phyloP scores from a whole-genome alignment of 2,113 vertebrate species.

The Periophthalmus modestus region DNA sequence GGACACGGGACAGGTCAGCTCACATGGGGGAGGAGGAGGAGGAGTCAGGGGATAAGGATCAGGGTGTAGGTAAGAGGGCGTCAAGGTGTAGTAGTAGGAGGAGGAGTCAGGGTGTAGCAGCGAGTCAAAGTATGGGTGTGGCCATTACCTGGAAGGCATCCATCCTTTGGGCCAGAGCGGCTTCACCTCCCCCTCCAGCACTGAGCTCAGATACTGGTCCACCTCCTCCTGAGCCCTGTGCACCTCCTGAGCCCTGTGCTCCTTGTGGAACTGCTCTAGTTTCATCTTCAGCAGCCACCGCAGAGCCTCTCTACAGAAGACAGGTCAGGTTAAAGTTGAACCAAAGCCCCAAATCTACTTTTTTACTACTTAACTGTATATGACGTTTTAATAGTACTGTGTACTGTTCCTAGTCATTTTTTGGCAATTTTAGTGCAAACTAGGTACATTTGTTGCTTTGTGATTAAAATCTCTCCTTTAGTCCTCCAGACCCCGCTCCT shows the following conservation, averaged over 20 bases:
- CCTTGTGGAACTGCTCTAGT: slow-evolving; percentile 80
- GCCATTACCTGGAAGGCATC: slow-evolving; percentile 91
- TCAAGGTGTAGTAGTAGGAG: no score
- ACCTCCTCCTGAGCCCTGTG: slow-evolving; percentile 65
- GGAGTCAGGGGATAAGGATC: neutral
- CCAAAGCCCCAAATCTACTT: no score
- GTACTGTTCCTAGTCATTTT: no score
- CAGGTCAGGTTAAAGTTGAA: neutral
- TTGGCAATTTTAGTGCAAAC: no score
- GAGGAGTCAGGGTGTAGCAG: no score
- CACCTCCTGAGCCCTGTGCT: slow-evolving; percentile 74
- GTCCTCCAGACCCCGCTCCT: no score
- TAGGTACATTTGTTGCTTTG: no score
- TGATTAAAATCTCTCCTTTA: no score
- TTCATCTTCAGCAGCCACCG: slow-evolving; percentile 83
- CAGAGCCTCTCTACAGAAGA: slow-evolving; percentile 82
- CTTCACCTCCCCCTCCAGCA: slow-evolving; percentile 89
- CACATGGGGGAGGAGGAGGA: neutral
- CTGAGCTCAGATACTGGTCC: slow-evolving; percentile 88
- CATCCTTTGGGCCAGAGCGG: slow-evolving; percentile 96
- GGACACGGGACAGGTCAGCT: neutral
- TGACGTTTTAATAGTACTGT: no score
- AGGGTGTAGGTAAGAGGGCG: no score
- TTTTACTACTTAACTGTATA: no score
- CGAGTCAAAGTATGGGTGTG: neutral